Percentiles rank a stretch among this genome's conserved stretches.
Conservation (phyloP, 2,797 vertebrate species). For the Micrastur ruficollis region DNA sequence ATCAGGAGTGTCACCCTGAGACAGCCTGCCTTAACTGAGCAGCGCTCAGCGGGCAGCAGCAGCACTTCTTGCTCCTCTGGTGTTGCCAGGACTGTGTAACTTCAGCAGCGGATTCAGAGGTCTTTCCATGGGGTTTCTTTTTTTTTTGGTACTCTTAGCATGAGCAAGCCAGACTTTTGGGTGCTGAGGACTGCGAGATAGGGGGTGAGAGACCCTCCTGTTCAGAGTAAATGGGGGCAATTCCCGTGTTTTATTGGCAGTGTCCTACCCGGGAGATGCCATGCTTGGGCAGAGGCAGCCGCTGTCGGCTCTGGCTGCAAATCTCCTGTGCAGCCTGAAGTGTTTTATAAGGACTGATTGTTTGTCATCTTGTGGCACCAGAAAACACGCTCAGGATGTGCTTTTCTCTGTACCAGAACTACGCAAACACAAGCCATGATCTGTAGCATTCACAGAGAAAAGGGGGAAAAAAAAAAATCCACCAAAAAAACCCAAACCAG, state of each 20-base stretch:
- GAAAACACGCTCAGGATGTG: background rate
- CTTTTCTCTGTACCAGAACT: background rate
- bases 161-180: background rate
- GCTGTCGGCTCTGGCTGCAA: background rate
- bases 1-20: background rate
- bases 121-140: background rate
- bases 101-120: background rate
- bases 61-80: background rate
- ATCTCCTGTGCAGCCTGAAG: background rate
- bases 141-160: background rate
- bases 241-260: background rate
- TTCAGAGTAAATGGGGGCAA: background rate
- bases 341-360: background rate
- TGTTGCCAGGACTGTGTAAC: background rate
- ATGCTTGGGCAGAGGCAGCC: rapidly evolving
- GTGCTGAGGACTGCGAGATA: background rate
- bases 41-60: background rate
- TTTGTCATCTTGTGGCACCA: background rate
- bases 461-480: no score
- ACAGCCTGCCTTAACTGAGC: background rate
- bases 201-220: background rate
- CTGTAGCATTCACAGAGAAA: background rate
- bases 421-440: background rate
- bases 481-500: background rate
- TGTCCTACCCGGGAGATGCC: background rate